Evolutionary conservation across 2,797 vertebrate species (phyloP), one percentile per base, ranked within the genome.

Genomic region (Coregonus suidteri): DNA sequence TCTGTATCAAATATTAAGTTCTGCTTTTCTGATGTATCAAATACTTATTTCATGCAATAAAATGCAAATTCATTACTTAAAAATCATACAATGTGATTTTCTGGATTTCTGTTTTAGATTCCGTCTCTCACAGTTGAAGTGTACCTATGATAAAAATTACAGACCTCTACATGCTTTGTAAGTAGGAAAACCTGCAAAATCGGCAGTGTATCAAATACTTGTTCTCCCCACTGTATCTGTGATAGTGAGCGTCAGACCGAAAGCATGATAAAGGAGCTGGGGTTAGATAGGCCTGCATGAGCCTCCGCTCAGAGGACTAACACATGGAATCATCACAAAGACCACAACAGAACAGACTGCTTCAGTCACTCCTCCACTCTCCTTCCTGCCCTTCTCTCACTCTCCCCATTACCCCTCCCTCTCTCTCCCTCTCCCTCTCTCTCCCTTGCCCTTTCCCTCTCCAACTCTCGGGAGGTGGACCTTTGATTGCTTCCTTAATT

Each of bases 401-500:
- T 76, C 75, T 56, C 75, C 41, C 18, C 54, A 18, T 65, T n/a
- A 30, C 30, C 1, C 34, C 34, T 30, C 53, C n/a, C 35, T 31
- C 14, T 6, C 20, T 7, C 69, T 71, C 80, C 18, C 77, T 80
- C 34, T 30, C 53, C 7, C 35, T 31, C 14, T 3, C 83, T 88
- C 83, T 78, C 77, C 77, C 83, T 77, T 53, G 81, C 81, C 77
- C 59, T 89, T 82, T 87, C 83, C 84, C 84, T 85, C 84, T 81
- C 83, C 30, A 93, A 95, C 94, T 94, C 95, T 95, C 95, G 93
- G 70, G 92, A 95, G 96, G 93, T 93, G 92, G 91, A 96, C 94
- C 94, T 97, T 95, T 97, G 97, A 97, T 97, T 97, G 95, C 95
- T 95, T 89, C 89, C 94, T 95, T 96, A 98, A 98, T 98, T 97